phyloP scores from a whole-genome alignment of 2,888 invertebrate genomes.

The Erebia epiphron region DNA sequence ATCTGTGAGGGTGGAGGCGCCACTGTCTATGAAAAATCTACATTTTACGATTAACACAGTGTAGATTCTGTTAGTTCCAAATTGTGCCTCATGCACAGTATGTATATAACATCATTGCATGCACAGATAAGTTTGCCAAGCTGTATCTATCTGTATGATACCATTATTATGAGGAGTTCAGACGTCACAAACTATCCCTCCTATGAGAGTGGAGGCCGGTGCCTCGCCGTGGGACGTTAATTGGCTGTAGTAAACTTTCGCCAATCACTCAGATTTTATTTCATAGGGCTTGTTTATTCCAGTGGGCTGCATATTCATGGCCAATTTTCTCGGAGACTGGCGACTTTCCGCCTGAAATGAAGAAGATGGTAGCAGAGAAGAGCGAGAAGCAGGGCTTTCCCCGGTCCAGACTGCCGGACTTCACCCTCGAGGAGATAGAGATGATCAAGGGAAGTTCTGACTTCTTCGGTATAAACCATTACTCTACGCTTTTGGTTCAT shows the following conservation, averaged over 20 bases:
- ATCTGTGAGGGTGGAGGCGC: not conserved
- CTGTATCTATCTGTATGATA: slow-evolving; percentile 54
- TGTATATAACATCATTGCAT: too few relatives aligned
- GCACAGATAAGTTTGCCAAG: too few relatives aligned
- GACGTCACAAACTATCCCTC: too few relatives aligned
- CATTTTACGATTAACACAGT: too few relatives aligned
- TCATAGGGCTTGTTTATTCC: not conserved
- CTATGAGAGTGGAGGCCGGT: too few relatives aligned
- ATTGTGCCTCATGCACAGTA: too few relatives aligned
- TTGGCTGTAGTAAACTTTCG: too few relatives aligned
- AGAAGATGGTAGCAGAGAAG: not conserved
- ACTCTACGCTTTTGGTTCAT: not conserved
- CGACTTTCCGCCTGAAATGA: slow-evolving; percentile 9
- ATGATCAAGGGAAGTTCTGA: not conserved
- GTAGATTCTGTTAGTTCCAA: too few relatives aligned
- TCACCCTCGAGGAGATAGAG: not conserved
- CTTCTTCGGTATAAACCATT: not conserved
- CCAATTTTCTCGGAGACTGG: slow-evolving; percentile 12
- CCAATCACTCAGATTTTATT: too few relatives aligned
- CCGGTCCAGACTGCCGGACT: not conserved
- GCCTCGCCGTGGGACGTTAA: too few relatives aligned
- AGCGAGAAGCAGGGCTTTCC: not conserved
- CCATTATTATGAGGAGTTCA: too few relatives aligned
- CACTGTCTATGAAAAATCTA: too few relatives aligned
- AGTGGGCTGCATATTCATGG: slow-evolving; percentile 11